Evolutionary conservation across 2,113 vertebrate species (phyloP).

Genomic region (Brachionichthys hirsutus): DNA sequence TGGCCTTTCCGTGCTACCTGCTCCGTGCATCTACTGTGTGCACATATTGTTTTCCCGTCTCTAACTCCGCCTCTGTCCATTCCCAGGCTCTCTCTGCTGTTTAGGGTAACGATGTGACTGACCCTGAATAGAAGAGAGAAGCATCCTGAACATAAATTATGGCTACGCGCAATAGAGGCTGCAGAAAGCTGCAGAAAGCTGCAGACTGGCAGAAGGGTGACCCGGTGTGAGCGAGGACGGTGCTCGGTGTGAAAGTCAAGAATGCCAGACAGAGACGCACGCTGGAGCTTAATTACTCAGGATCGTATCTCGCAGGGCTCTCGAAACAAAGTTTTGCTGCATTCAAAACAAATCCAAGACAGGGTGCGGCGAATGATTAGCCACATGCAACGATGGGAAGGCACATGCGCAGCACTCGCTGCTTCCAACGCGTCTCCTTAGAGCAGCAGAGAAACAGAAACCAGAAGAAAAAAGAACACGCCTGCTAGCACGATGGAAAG

Average conservation of each 20-base stretch:
- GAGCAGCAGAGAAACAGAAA: conserved; percentile 46
- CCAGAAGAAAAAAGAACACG: not conserved
- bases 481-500: conserved; percentile 6
- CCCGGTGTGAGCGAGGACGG: conserved; percentile 20
- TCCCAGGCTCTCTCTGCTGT: conserved; percentile 22
- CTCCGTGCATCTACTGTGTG: conserved; percentile 11
- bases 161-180: not conserved
- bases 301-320: conserved; percentile 32
- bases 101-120: conserved; percentile 31
- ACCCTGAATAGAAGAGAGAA: conserved; percentile 2
- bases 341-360: conserved; percentile 32
- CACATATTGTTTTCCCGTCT: conserved; percentile 24
- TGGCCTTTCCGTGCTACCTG: not conserved
- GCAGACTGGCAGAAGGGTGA: conserved; percentile 6
- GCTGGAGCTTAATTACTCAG: conserved; percentile 42
- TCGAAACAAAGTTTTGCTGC: conserved; percentile 46
- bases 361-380: conserved; percentile 22
- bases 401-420: conserved; percentile 11
- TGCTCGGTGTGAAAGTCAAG: conserved; percentile 30
- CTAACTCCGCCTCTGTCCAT: conserved; percentile 7
- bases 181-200: conserved; percentile 4
- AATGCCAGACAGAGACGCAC: conserved; percentile 16
- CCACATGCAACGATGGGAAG: conserved; percentile 5
- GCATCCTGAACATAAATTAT: conserved; percentile 9
- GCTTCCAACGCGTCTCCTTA: conserved; percentile 38